Conservation (phyloP, 92 coral and sea anemone genomes). For the Epizoanthus illoricatus region DNA sequence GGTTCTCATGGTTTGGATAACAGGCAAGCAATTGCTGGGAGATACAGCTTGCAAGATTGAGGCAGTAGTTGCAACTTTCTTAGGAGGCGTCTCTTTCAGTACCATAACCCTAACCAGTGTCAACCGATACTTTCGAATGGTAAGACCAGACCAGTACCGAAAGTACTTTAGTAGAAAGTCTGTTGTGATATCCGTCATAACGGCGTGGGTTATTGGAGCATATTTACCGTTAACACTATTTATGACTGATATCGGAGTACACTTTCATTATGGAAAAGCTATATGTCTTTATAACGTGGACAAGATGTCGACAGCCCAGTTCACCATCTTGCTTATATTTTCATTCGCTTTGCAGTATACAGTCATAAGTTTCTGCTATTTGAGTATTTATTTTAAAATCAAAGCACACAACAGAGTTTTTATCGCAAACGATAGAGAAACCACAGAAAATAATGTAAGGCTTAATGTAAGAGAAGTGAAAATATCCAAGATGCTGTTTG, state of each 20-base stretch:
- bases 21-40: constrained; percentile 1
- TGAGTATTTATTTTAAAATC: neutral
- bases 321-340: neutral
- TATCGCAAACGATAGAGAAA: neutral
- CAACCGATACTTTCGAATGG: constrained; percentile 16
- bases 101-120: constrained; percentile 10
- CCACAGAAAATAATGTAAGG: neutral
- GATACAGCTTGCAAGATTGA: constrained; percentile 1
- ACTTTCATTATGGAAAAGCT: constrained; percentile 10
- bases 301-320: constrained; percentile 6
- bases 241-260: constrained; percentile 8
- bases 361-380: neutral
- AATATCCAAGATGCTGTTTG: constrained; percentile 6
- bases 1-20: constrained; percentile 1
- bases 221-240: constrained; percentile 16
- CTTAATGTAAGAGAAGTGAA: constrained; percentile 10
- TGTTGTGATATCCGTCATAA: neutral
- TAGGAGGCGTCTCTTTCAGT: constrained; percentile 11
- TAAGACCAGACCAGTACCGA: constrained; percentile 8
- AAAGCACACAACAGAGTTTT: constrained; percentile 18
- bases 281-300: constrained; percentile 8
- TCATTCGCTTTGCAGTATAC: constrained; percentile 4
- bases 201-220: constrained; percentile 8
- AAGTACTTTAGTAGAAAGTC: neutral
- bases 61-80: constrained; percentile 20